phyloP scores from a whole-genome alignment of 2,888 invertebrate species.

The Desoria tigrina region DNA sequence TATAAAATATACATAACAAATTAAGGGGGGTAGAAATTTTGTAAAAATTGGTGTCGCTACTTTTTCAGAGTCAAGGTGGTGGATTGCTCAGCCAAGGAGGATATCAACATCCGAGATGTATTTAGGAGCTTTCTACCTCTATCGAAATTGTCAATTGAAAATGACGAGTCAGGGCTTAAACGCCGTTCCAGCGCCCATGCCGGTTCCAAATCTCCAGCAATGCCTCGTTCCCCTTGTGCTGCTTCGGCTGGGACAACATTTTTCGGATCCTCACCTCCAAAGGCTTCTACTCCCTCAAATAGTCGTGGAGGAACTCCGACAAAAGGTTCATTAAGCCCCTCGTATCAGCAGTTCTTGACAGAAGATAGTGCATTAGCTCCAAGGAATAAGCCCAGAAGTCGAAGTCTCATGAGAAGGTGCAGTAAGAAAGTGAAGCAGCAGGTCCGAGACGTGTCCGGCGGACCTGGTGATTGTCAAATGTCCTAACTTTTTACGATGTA shows the following conservation, averaged over 20 bases:
- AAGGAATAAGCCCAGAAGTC: slow-evolving; percentile 65
- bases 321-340: slow-evolving; percentile 56
- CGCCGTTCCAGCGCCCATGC: slow-evolving; percentile 74
- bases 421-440: slow-evolving; percentile 78
- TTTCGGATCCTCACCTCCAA: slow-evolving; percentile 55
- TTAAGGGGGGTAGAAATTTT: not conserved
- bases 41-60: not conserved
- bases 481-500: slow-evolving; percentile 60
- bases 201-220: slow-evolving; percentile 53
- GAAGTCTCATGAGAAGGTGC: slow-evolving; percentile 75
- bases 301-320: slow-evolving; percentile 58
- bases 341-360: slow-evolving; percentile 53
- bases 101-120: slow-evolving; percentile 74
- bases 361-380: slow-evolving; percentile 55
- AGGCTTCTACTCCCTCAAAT: slow-evolving; percentile 40
- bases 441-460: slow-evolving; percentile 68
- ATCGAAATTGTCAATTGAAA: slow-evolving; percentile 58
- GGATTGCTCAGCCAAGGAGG: slow-evolving; percentile 78
- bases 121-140: slow-evolving; percentile 73
- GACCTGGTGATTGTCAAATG: slow-evolving; percentile 69
- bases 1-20: no score
- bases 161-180: slow-evolving; percentile 60
- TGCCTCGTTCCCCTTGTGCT: slow-evolving; percentile 41
- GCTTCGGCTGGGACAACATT: slow-evolving; percentile 28
- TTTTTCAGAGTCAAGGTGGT: slow-evolving; percentile 69